Evolutionary conservation across 2,113 vertebrate genomes (phyloP), one percentile per base, ranked within the genome.

Genomic region (Catharus bicknelli): DNA sequence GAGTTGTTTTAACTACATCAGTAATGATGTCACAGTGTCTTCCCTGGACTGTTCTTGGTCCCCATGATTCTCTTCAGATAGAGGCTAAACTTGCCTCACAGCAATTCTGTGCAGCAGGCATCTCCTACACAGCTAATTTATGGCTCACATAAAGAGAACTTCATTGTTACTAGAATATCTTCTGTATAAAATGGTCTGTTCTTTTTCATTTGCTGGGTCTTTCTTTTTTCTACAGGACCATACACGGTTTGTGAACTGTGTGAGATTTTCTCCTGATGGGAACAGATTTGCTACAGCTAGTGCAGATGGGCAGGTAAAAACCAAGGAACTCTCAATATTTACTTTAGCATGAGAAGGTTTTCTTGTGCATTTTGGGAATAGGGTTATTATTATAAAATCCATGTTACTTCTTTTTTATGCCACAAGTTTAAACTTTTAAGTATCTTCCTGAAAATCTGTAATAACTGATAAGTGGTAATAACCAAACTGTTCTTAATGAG

Each of bases 181-280:
- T 55, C 13, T 42, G 0, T 75, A 27, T 90, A 22, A 40, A 58
- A 70, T 4, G 1, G 5, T 69, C 30, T 75, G 4, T 48, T 82
- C 18, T 62, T 57, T 22, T 54, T 70, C 63, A 26, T 67, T 51
- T 78, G 16, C 29, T 86, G 14, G 75, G 88, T 43, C 6, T 22
- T 90, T 6, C 9, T 79, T 72, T 72, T 68, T 88, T 63, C n/a
- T 69, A 0, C 86, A 99, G 99, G 98, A 98, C 81, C 99, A 99
- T 93, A 96, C 90, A 88, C 97, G 98, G 36, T 99, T 99, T 91
- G 99, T 99, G 88, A 99, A 99, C 96, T 99, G 99, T 54, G 98
- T 99, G 48, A 98, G 98, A 7, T 99, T 99, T 96, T 99, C 99
- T 92, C 99, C 99, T 5, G 98, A 99, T 72, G 99, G 99, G 69